Conservation (phyloP, 2,113 vertebrate species). For the Pluvialis apricaria region DNA sequence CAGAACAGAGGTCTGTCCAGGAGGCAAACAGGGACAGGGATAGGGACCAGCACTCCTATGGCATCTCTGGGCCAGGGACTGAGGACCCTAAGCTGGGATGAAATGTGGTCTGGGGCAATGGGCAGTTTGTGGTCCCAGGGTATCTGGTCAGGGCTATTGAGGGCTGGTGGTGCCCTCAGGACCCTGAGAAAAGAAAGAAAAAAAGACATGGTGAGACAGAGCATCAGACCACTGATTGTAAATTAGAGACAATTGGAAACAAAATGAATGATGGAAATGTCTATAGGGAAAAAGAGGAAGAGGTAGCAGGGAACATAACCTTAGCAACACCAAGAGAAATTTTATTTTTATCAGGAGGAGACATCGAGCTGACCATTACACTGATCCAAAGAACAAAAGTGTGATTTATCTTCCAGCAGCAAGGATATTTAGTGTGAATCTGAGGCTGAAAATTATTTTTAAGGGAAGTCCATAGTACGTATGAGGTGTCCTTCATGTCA, state of each 20-base stretch:
- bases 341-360: neutral
- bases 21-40: neutral
- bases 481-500: neutral
- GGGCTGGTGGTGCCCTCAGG: neutral
- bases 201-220: neutral
- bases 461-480: neutral
- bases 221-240: neutral
- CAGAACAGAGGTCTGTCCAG: neutral
- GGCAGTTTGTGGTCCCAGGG: neutral
- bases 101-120: accelerated
- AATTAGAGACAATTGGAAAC: neutral
- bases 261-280: neutral
- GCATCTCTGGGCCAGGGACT: neutral
- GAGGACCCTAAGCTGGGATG: neutral
- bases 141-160: neutral
- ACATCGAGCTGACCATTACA: neutral
- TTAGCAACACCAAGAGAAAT: neutral
- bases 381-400: neutral
- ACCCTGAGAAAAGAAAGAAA: neutral
- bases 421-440: neutral
- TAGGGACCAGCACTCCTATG: neutral
- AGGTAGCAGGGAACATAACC: neutral
- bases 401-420: neutral
- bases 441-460: neutral
- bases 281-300: neutral